Evolutionary conservation across 2,888 invertebrate genomes (phyloP).

Genomic region (Lagria hirta): DNA sequence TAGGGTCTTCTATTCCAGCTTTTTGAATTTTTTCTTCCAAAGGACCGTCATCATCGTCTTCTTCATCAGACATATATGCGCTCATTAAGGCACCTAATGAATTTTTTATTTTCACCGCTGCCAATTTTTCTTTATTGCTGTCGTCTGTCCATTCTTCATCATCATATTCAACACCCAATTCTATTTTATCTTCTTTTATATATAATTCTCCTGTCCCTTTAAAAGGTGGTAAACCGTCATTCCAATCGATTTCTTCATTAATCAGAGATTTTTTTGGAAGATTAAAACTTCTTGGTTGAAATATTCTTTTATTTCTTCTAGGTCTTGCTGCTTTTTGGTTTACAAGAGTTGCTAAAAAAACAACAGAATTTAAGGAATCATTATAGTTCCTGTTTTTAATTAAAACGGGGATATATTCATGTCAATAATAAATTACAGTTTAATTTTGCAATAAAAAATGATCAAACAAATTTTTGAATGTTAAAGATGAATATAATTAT

Average conservation of each 20-base stretch:
- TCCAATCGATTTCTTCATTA: slow-evolving; percentile 50
- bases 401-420: too few species aligned
- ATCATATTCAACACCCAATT: slow-evolving; percentile 42
- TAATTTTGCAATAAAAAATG: too few species aligned
- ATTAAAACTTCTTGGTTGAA: too few species aligned
- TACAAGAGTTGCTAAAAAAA: too few species aligned
- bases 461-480: too few species aligned
- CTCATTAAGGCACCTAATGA: slow-evolving; percentile 61
- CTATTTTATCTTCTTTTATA: slow-evolving; percentile 26
- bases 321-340: too few species aligned
- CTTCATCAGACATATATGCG: slow-evolving; percentile 61
- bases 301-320: slow-evolving; percentile 12
- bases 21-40: slow-evolving; percentile 55
- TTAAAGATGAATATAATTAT: too few species aligned
- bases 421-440: too few species aligned
- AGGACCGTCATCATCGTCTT: slow-evolving; percentile 56
- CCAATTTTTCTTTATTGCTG: slow-evolving; percentile 7
- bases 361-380: too few species aligned
- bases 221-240: slow-evolving; percentile 50
- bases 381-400: too few species aligned
- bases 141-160: slow-evolving; percentile 47
- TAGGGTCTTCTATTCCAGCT: slow-evolving; percentile 28
- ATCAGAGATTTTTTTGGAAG: slow-evolving; percentile 41
- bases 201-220: slow-evolving; percentile 46
- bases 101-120: slow-evolving; percentile 54